These are phyloP conservation scores for Gerris lacustris DNA, from an alignment of 2,888 invertebrate genomes.

Conservation along the genomic window DNA sequence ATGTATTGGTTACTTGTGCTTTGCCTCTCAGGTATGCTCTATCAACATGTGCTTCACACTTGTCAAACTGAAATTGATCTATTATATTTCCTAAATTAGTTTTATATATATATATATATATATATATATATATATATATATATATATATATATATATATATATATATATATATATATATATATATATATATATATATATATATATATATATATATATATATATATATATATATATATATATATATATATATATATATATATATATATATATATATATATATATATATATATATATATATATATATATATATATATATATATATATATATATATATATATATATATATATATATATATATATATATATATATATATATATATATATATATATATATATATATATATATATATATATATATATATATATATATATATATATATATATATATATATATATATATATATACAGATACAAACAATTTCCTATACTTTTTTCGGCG, in stretches of 20 bases:
- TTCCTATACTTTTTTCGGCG: too few relatives aligned
- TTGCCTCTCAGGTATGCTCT: too few relatives aligned
- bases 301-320: not conserved
- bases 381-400: not conserved
- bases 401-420: not conserved
- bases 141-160: too few relatives aligned
- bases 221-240: not conserved
- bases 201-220: too few relatives aligned
- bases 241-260: not conserved
- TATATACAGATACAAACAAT: not conserved
- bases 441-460: constrained; percentile 1
- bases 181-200: too few relatives aligned
- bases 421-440: constrained; percentile 1
- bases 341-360: not conserved
- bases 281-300: not conserved
- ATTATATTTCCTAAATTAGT: too few relatives aligned
- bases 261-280: not conserved
- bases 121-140: too few relatives aligned
- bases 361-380: not conserved
- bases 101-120: too few relatives aligned
- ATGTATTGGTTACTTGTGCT: too few relatives aligned
- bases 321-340: not conserved
- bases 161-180: too few relatives aligned
- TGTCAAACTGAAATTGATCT: too few relatives aligned
- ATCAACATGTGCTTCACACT: too few relatives aligned